These are phyloP conservation scores for Eupithecia subfuscata DNA, from an alignment of 2,888 invertebrate species.

Conservation along the genomic window DNA sequence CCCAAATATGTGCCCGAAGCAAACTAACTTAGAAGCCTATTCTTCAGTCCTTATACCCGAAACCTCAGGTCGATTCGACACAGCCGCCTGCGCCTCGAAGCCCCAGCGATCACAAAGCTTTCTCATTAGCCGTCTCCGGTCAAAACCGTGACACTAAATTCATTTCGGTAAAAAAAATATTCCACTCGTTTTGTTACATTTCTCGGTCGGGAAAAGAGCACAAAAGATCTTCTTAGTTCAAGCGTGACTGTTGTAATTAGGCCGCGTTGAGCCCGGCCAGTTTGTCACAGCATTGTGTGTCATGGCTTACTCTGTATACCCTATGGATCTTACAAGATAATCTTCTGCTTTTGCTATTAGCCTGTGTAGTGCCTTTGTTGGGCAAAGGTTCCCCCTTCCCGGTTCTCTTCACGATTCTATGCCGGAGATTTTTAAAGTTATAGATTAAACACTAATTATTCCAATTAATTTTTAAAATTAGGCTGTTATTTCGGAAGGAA, in stretches of 20 bases:
- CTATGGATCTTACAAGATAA: conserved; percentile 49
- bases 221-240: conserved; percentile 80
- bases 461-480: not conserved
- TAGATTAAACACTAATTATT: too few relatives aligned
- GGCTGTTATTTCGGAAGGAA: not conserved
- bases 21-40: not conserved
- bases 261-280: conserved; percentile 61
- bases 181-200: conserved; percentile 76
- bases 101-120: conserved; percentile 76
- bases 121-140: conserved; percentile 81
- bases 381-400: not conserved
- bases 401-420: not conserved
- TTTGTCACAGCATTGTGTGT: conserved; percentile 43
- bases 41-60: conserved; percentile 68
- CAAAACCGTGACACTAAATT: conserved; percentile 79
- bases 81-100: conserved; percentile 71
- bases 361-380: conserved; percentile 1
- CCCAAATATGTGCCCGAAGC: not conserved
- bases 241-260: conserved; percentile 83
- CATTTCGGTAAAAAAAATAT: conserved; percentile 73
- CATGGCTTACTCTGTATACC: conserved; percentile 37
- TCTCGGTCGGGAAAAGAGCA: conserved; percentile 79
- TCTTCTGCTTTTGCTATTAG: conserved; percentile 28
- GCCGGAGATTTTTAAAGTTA: not conserved
- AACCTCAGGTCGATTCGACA: conserved; percentile 76